Evolutionary conservation across 1,140 invertebrate species (phyloP).

Genomic region (Platyscapa corneri): DNA sequence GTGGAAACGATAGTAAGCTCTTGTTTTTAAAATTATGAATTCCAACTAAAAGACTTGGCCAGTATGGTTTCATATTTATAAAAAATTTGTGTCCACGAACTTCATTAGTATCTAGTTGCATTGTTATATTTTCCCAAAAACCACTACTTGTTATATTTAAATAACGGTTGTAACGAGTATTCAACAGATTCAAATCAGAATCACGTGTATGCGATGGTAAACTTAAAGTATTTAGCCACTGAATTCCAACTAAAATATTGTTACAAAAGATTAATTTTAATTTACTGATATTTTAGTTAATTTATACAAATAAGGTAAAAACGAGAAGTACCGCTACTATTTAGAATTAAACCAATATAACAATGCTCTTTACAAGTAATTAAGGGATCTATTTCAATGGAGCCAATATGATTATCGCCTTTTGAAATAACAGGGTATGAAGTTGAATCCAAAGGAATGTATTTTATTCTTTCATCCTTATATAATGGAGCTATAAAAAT

Average conservation of each 20-base stretch:
- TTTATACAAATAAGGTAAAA: background rate
- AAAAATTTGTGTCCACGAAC: slow-evolving; percentile 83
- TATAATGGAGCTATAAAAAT: slow-evolving; percentile 72
- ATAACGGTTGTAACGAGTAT: slow-evolving; percentile 76
- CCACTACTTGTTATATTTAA: slow-evolving; percentile 73
- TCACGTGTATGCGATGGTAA: slow-evolving; percentile 79
- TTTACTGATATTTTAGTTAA: background rate
- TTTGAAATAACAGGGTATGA: slow-evolving; percentile 68
- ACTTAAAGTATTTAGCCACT: slow-evolving; percentile 83
- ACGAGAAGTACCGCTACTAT: slow-evolving; percentile 73
- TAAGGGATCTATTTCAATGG: slow-evolving; percentile 80
- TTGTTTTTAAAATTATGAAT: slow-evolving; percentile 68
- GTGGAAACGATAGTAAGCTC: slow-evolving; percentile 80
- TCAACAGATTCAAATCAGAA: slow-evolving; percentile 78
- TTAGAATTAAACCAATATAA: slow-evolving; percentile 81
- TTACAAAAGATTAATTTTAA: slow-evolving; percentile 31
- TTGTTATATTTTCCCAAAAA: slow-evolving; percentile 80
- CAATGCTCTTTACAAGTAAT: slow-evolving; percentile 82
- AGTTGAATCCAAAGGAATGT: slow-evolving; percentile 67
- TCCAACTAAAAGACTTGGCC: slow-evolving; percentile 78
- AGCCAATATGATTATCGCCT: slow-evolving; percentile 74
- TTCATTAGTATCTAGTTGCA: slow-evolving; percentile 85
- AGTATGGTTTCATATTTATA: slow-evolving; percentile 81
- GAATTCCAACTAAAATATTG: slow-evolving; percentile 73
- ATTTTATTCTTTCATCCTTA: slow-evolving; percentile 74